Percentiles rank a stretch among this genome's conserved stretches.
Evolutionary conservation across 2,113 vertebrate species (phyloP).

Genomic region (Strigops habroptila): DNA sequence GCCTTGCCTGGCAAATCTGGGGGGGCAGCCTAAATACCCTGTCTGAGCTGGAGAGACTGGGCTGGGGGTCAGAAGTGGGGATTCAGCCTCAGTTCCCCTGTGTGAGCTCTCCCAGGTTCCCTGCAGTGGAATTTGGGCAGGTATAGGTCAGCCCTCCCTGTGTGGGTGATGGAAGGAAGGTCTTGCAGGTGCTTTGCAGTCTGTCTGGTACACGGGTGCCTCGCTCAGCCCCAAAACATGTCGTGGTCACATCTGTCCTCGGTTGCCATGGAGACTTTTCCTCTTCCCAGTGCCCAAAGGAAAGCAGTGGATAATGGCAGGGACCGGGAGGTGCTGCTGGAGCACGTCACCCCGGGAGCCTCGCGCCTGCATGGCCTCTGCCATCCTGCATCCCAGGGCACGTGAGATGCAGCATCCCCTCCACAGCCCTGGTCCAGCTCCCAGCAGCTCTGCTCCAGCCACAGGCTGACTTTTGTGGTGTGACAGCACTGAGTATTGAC

Average conservation of each 20-base stretch:
- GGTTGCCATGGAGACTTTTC: slow-evolving; percentile 49
- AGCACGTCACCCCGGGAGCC: not conserved
- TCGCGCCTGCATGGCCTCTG: fast-evolving
- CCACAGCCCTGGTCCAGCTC: fast-evolving
- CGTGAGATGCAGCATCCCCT: not conserved
- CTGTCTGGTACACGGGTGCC: fast-evolving
- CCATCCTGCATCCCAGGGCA: fast-evolving
- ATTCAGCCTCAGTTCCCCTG: fast-evolving
- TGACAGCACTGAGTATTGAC: fast-evolving
- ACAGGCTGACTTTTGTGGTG: fast-evolving
- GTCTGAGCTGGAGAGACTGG: not conserved
- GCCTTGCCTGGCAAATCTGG: not conserved
- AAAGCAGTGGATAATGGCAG: not conserved
- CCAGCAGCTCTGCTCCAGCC: not conserved
- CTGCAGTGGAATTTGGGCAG: not conserved
- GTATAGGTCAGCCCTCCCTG: fast-evolving
- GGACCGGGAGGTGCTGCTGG: not conserved
- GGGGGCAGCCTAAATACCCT: not conserved
- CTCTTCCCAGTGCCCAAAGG: not conserved
- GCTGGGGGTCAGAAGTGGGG: fast-evolving
- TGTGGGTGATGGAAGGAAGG: not conserved
- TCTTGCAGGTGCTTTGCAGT: fast-evolving
- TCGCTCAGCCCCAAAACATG: not conserved
- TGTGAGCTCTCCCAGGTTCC: not conserved
- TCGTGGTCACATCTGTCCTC: not conserved